Evolutionary conservation across 2,797 vertebrate species (phyloP), one percentile per base, ranked within the genome.

Genomic region (Periparus ater): DNA sequence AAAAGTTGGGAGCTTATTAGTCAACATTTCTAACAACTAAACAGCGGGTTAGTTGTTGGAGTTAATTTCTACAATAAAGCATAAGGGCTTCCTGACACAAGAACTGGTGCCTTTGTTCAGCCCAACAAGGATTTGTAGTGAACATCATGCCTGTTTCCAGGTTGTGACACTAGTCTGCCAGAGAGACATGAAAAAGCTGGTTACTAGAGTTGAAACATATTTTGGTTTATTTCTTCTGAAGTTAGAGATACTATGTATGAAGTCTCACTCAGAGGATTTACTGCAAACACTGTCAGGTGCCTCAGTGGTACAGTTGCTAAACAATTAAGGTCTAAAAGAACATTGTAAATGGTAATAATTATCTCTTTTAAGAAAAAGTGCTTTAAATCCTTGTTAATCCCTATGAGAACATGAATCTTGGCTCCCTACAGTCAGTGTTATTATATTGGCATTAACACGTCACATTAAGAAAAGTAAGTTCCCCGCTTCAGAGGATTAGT

Each of bases 381-480:
- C 36, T 82, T 86, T 67, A 93, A 89, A 88, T 85, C 68, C 79
- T 48, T 81, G n/a, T 74, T 91, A 93, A 91, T 89, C 14, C 9
- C 55, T 79, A 22, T 12, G 5, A 93, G 60, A 85, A 90, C 38
- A 79, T 32, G 42, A 94, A 75, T 78, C 32, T 58, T 30, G 51
- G 70, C 40, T 95, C 76, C 89, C 84, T 74, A 70, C 45, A 85
- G 77, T 53, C 81, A 62, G 15, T 55, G 60, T 30, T 90, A 89
- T 89, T 96, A 89, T 74, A 80, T 17, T 81, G 54, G 66, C 53
- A 91, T 85, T 93, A 92, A 51, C 40, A 78, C 0, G 0, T 86
- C 80, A 88, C 71, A 73, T 85, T 81, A 84, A 73, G 67, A 91
- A 94, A 95, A 92, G 23, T 85, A 40, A 34, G 11, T 74, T 92